Percentiles rank a stretch among this genome's conserved stretches.
These are phyloP conservation scores for Drosophila robusta DNA, from an alignment of 2,888 invertebrate species.

Conservation along the genomic window DNA sequence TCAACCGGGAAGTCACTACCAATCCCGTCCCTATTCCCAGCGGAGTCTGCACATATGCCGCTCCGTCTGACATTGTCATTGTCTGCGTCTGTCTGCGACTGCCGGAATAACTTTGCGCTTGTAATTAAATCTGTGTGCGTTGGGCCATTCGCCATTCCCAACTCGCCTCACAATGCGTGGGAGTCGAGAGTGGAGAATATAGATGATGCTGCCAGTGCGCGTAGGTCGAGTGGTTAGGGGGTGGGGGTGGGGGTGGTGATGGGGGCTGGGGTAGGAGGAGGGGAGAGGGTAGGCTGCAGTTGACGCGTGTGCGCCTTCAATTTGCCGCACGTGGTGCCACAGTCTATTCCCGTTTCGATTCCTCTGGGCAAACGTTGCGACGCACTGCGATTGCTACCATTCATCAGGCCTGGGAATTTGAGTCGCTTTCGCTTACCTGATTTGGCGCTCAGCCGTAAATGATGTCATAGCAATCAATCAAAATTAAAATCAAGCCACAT, in stretches of 20 bases:
- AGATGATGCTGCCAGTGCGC: not conserved
- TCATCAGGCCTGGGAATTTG: constrained; percentile 12
- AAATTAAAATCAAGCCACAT: constrained; percentile 64
- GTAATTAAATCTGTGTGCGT: constrained; percentile 34
- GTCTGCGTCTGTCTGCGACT: constrained; percentile 4
- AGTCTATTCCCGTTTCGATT: constrained; percentile 14
- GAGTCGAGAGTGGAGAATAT: not conserved
- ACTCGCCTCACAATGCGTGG: not conserved
- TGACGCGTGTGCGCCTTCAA: constrained; percentile 7
- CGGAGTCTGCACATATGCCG: constrained; percentile 1
- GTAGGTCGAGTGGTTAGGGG: not conserved
- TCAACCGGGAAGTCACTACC: constrained; percentile 6
- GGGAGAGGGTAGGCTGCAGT: not conserved
- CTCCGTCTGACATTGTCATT: constrained; percentile 15
- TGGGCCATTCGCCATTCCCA: not conserved
- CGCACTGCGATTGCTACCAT: constrained; percentile 7
- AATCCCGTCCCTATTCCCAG: not conserved
- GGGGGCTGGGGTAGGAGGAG: too few relatives aligned
- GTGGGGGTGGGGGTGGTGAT: too few relatives aligned
- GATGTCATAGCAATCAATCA: constrained; percentile 66
- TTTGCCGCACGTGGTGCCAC: constrained; percentile 11
- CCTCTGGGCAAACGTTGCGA: not conserved
- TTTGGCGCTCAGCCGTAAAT: constrained; percentile 18
- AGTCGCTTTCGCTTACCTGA: constrained; percentile 20
- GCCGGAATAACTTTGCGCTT: constrained; percentile 20